Evolutionary conservation across 2,888 invertebrate genomes (phyloP), one percentile per base, ranked within the genome.

Genomic region (Leptinotarsa tumamoca): DNA sequence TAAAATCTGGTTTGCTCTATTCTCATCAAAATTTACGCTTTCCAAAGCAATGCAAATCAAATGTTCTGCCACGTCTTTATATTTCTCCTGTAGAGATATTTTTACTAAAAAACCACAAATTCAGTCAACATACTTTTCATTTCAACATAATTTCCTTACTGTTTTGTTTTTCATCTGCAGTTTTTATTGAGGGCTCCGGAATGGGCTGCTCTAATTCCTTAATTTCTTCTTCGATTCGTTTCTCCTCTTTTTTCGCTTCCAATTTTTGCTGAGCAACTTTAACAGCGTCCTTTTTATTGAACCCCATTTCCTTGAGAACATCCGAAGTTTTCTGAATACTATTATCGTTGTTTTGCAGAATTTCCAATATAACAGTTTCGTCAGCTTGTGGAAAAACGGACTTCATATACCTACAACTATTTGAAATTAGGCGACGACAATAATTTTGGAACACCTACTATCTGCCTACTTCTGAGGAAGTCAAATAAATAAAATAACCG

Each of bases 331-430:
- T 95, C 87, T 96, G 95, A 10, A 97, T 96, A 88, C 96, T 97
- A 87, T 96, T 96, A 84, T 97, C 97, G 83, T 95, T 94, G 87
- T 94, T 95, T 68, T 95, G 93, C 70, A 96, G 89, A 61, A 96
- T 91, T 84, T 97, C 97, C 72, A 97, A 90, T 50, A 97, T 92
- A 63, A 96, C 87, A 27, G 95, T 95, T 87, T 97, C 97, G 84
- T 97, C 97, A 0, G 95, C 96, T 88, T 95, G 94, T 0, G 96
- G 95, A 87, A 96, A 97, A 83, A 97, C 93, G 84, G 94, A 95
- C 89, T 97, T 97, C 90, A 97, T 91, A 88, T 97, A 97, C 90
- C 96, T 96, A 89, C 72, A 88, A 88, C 86, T 83, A 78, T 79
- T 81, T 78, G 73, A 75, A 61, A 76, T 84, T 77, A 84, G 76